These are phyloP conservation scores for Lytechinus pictus DNA, from an alignment of 35 echinoderm and acorn worm genomes.

Conservation along the genomic window DNA sequence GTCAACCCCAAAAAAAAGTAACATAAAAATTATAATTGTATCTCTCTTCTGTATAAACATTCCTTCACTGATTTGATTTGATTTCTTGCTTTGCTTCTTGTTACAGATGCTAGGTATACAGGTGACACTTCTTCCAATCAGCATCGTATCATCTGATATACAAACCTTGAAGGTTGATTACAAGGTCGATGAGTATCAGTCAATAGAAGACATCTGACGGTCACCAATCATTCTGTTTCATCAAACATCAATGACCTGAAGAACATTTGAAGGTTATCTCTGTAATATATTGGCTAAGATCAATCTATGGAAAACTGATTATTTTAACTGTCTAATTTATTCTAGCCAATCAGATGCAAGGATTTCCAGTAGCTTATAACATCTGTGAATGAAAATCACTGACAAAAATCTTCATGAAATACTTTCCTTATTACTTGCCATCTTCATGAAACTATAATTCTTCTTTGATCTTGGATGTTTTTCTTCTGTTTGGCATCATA, in stretches of 20 bases:
- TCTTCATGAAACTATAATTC: neutral
- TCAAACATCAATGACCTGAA: no score
- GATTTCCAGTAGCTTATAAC: no score
- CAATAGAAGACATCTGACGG: neutral
- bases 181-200: neutral
- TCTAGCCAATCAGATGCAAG: no score
- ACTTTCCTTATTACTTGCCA: neutral
- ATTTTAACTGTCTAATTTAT: neutral
- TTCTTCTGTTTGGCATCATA: neutral
- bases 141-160: neutral
- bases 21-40: no score
- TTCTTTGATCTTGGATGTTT: neutral
- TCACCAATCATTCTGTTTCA: neutral
- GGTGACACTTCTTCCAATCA: constrained; percentile 17
- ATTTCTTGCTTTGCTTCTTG: neutral
- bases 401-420: no score
- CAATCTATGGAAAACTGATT: neutral
- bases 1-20: no score
- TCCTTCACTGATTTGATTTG: neutral
- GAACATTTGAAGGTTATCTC: neutral
- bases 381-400: no score
- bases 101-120: neutral
- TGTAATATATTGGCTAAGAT: neutral
- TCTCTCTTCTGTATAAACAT: no score
- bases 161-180: neutral